Percentiles rank a stretch among this genome's conserved stretches.
Conservation (phyloP, 2,888 invertebrate genomes). For the Trachelus iudaicus region DNA sequence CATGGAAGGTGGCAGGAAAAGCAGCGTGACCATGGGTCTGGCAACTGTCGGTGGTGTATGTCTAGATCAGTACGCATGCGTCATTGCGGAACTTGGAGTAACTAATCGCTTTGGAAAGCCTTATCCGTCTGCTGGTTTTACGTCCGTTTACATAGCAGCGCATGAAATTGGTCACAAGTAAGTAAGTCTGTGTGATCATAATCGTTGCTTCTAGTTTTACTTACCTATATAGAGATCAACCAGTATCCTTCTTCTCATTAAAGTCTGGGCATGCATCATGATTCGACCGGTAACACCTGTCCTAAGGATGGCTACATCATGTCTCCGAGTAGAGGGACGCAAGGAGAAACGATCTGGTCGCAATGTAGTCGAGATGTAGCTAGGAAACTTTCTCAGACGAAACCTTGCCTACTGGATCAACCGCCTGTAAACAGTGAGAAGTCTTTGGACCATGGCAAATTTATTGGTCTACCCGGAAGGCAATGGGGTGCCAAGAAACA, state of each 20-base stretch:
- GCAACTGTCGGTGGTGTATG: slow-evolving; percentile 86
- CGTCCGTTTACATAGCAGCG: slow-evolving; percentile 83
- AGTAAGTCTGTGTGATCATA: slow-evolving; percentile 48
- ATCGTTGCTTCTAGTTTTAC: slow-evolving; percentile 8
- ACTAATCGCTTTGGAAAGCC: slow-evolving; percentile 79
- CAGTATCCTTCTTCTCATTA: slow-evolving; percentile 30
- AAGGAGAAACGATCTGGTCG: slow-evolving; percentile 84
- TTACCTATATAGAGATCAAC: background rate
- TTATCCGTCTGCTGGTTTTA: slow-evolving; percentile 86
- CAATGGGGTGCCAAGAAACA: slow-evolving; percentile 80
- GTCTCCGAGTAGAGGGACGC: slow-evolving; percentile 83
- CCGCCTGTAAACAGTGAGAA: slow-evolving; percentile 63
- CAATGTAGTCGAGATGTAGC: slow-evolving; percentile 77
- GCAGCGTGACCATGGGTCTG: slow-evolving; percentile 82
- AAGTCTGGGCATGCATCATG: slow-evolving; percentile 85
- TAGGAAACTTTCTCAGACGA: slow-evolving; percentile 59
- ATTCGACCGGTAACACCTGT: slow-evolving; percentile 78
- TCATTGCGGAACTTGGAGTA: slow-evolving; percentile 83
- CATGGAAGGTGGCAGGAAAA: slow-evolving; percentile 76
- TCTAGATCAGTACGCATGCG: slow-evolving; percentile 77
- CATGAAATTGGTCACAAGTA: slow-evolving; percentile 90
- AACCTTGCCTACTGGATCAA: slow-evolving; percentile 72
- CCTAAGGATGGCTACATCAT: slow-evolving; percentile 83
- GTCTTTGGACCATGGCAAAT: slow-evolving; percentile 72
- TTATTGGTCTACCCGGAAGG: slow-evolving; percentile 75